phyloP scores from a whole-genome alignment of 2,888 invertebrate species.

The Prenolepis imparis region DNA sequence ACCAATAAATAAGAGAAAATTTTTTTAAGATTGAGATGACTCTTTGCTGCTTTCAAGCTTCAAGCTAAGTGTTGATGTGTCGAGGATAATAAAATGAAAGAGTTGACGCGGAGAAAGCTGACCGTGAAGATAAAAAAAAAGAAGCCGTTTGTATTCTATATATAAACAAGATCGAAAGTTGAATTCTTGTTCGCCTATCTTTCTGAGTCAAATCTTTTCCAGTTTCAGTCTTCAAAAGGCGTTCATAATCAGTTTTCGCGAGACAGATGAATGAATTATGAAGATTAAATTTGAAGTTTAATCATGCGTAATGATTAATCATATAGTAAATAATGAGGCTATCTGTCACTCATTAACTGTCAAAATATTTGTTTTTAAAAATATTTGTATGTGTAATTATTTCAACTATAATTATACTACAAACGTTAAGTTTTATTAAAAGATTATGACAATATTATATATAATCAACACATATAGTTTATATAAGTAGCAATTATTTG shows the following conservation, averaged over 20 bases:
- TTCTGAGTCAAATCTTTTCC: neutral
- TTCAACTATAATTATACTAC: too few species aligned
- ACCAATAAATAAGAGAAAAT: neutral
- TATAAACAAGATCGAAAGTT: slow-evolving; percentile 61
- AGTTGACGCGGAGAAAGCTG: slow-evolving; percentile 55
- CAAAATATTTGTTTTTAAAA: neutral
- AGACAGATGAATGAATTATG: neutral
- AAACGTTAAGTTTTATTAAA: neutral
- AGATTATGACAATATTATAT: neutral
- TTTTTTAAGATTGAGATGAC: neutral
- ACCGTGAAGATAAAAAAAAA: slow-evolving; percentile 52
- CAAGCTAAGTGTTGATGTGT: neutral
- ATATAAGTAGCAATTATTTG: neutral
- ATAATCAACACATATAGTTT: neutral
- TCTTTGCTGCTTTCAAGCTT: neutral
- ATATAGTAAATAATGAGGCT: neutral
- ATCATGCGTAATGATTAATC: slow-evolving; percentile 8
- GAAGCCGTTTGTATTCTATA: slow-evolving; percentile 20
- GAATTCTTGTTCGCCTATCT: neutral
- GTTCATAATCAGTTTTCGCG: slow-evolving; percentile 15
- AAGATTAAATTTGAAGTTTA: neutral
- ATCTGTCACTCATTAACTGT: neutral
- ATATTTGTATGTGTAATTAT: neutral
- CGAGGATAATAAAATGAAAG: neutral
- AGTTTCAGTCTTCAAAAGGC: neutral